phyloP scores from a whole-genome alignment of 2,888 invertebrate genomes.

The Rhorus exstirpatorius region DNA sequence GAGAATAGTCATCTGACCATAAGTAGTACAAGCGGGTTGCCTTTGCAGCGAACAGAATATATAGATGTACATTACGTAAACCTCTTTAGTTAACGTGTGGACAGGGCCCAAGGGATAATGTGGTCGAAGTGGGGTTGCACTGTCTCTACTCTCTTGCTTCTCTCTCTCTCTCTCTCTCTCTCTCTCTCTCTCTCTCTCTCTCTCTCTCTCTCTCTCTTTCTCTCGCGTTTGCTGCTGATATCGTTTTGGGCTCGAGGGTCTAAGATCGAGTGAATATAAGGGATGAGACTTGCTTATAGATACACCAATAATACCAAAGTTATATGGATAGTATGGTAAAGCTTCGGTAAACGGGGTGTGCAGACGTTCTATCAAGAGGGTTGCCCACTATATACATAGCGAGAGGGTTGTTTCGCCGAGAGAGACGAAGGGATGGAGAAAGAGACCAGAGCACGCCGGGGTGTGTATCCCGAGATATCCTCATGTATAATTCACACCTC shows the following conservation, averaged over 20 bases:
- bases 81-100: conserved; percentile 44
- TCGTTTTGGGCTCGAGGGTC: conserved; percentile 69
- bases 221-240: conserved; percentile 17
- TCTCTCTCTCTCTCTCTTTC: conserved; percentile 6
- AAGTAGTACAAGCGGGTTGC: conserved; percentile 16
- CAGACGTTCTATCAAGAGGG: conserved; percentile 67
- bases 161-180: conserved; percentile 7
- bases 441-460: conserved; percentile 54
- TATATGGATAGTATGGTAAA: conserved; percentile 49
- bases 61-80: conserved; percentile 10
- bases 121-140: background rate
- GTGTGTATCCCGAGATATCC: conserved; percentile 75
- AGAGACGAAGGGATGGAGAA: conserved; percentile 65
- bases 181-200: background rate
- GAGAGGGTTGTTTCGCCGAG: conserved; percentile 52
- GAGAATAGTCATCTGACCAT: conserved; percentile 34
- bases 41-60: conserved; percentile 22
- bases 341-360: conserved; percentile 62
- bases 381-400: conserved; percentile 52
- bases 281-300: conserved; percentile 63
- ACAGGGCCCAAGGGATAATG: conserved; percentile 8
- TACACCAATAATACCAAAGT: conserved; percentile 43
- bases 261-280: conserved; percentile 81
- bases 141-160: no score
- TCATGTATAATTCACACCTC: conserved; percentile 86